Evolutionary conservation across 2,888 invertebrate species (phyloP), one percentile per base, ranked within the genome.

Genomic region (Lomographa bimaculata): DNA sequence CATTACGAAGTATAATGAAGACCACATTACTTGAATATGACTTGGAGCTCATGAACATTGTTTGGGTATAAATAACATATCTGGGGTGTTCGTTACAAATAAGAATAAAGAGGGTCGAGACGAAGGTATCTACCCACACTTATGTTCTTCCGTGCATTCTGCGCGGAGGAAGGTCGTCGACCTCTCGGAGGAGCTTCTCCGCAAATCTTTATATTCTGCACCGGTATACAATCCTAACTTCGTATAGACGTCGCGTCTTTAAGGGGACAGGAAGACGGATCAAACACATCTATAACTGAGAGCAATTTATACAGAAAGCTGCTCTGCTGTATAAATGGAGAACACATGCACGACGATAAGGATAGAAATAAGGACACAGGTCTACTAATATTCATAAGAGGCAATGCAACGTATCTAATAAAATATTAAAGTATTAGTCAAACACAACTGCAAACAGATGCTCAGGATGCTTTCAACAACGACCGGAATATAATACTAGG

Each of bases 201-300:
- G 78, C 78, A 75, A 80, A 85, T 79, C 76, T 80, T 81, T 78
- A 79, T 77, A 69, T 64, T 66, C 65, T 62, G 59, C 56, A 57
- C 50, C 57, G 48, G 60, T 52, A 57, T 47, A 49, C 51, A 55
- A 50, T 47, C 49, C 48, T 64, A 60, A 58, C 60, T 67, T 60
- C 34, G 57, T 66, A 65, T 63, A 70, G 56, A 48, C 52, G 48
- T 47, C 48, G 49, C 40, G 49, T 46, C 51, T 56, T 54, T 49
- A 46, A 60, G 63, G 57, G 60, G 50, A 47, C 40, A 42, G 44
- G 47, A 54, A 53, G 49, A 53, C 47, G 46, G 38, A 38, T 46
- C 45, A 38, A 48, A 50, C 40, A 37, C 32, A 50, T 29, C 37
- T 45, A 43, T 29, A 39, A 24, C 18, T 5, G 7, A 24, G 8